Base-by-base conservation (phyloP, 1,140 invertebrate species). In the Galendromus occidentalis region DNA sequence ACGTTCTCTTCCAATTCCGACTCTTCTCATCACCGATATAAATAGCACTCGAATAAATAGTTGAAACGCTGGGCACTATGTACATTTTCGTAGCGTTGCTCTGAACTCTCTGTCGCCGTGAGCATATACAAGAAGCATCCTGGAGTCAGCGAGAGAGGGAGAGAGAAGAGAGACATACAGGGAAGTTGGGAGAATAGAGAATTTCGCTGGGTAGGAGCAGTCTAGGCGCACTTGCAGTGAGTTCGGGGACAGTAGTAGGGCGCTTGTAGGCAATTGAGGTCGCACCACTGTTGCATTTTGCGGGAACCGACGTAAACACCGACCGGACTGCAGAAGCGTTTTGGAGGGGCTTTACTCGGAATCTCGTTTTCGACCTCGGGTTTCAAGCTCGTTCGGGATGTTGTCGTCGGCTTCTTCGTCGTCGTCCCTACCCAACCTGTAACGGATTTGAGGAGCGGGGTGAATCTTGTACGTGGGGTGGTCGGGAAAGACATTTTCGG, bases 141-240 rank as follows among this genome's bases (percentile, higher is more conserved):
- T 9, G 9, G 33, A 39, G 33, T 39, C 33, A 39, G 33, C 33
- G 33, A 39, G 4, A 4, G 33, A 39, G 4, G n/a, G n/a, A n/a
- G n/a, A n/a, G n/a, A n/a, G n/a, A n/a, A n/a, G n/a, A n/a, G n/a
- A n/a, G 33, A 39, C 33, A 39, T 39, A 39, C 33, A 39, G 33
- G 33, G 33, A 39, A 39, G 33, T 39, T 4, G 33, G n/a, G n/a
- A n/a, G n/a, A n/a, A n/a, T n/a, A n/a, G n/a, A n/a, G 9, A 4
- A 39, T 9, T 39, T 9, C 33, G 4, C 9, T 39, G 33, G 9
- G 9, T 6, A 9, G 33, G 9, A 9, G 33, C 4, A 39, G 33
- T 39, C 33, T 59, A 59, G 51, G 25, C 51, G 25, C 51, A 59
- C 25, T 33, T 59, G 51, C 51, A 59, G 33, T 59, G 51, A 59